Conservation (phyloP, 1,140 invertebrate species). For the Wiebesia pumilae region DNA sequence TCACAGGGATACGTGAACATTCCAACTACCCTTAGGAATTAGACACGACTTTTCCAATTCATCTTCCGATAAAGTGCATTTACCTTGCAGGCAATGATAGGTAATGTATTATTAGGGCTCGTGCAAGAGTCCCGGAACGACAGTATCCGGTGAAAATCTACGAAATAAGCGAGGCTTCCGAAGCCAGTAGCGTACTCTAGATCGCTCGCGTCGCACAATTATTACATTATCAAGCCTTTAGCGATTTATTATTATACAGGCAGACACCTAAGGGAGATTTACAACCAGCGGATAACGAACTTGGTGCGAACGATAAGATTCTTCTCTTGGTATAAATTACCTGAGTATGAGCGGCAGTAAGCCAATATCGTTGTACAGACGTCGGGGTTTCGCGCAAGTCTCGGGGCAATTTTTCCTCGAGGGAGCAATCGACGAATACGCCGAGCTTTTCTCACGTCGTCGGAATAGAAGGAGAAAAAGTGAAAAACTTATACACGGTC, state of each 20-base stretch:
- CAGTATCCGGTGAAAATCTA: too few species aligned
- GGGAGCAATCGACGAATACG: not conserved
- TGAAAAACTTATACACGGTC: not conserved
- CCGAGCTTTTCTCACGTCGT: not conserved
- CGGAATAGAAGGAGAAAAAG: not conserved
- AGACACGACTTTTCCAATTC: not conserved
- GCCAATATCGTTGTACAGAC: not conserved
- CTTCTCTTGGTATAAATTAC: too few species aligned
- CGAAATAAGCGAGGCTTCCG: too few species aligned
- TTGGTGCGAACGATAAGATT: not conserved
- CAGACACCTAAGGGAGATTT: not conserved
- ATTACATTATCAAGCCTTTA: not conserved
- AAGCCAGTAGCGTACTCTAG: too few species aligned
- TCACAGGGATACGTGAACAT: not conserved
- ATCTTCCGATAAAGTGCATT: too few species aligned
- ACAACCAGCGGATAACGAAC: not conserved
- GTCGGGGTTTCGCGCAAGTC: not conserved
- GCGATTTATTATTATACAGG: not conserved
- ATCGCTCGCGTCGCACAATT: not conserved
- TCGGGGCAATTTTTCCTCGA: not conserved
- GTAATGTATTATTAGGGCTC: too few species aligned
- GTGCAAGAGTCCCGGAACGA: too few species aligned
- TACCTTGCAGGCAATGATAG: too few species aligned
- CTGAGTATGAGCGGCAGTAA: not conserved
- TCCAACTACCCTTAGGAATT: not conserved